Percentiles rank a stretch among this genome's conserved stretches.
These are phyloP conservation scores for Nerophis lumbriciformis DNA, from an alignment of 2,113 vertebrate species.

Conservation along the genomic window DNA sequence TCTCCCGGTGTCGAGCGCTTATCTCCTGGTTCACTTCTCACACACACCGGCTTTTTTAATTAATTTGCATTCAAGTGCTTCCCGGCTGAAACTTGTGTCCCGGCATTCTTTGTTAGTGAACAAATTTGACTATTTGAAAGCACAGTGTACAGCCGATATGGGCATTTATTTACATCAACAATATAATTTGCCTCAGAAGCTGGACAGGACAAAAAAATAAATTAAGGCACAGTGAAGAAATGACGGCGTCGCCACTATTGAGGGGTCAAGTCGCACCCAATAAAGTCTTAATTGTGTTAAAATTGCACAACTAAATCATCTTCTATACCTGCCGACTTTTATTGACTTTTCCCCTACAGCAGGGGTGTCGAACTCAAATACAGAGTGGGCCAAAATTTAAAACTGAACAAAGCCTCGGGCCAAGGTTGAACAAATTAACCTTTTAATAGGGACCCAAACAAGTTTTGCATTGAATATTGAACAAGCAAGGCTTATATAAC, in stretches of 20 bases:
- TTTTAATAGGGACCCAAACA: too few relatives aligned
- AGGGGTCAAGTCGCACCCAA: constrained; percentile 32
- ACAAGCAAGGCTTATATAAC: too few relatives aligned
- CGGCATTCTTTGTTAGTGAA: constrained; percentile 43
- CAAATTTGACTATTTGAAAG: constrained; percentile 50
- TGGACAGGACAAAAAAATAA: too few relatives aligned
- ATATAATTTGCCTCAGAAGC: too few relatives aligned
- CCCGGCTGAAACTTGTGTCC: constrained; percentile 29
- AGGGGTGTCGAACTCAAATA: too few relatives aligned
- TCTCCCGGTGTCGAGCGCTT: constrained; percentile 15
- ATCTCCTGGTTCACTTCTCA: constrained; percentile 20
- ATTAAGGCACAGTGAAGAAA: background rate
- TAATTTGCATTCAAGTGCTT: constrained; percentile 33
- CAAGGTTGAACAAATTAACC: too few relatives aligned
- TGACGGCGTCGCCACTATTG: background rate
- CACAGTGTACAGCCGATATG: background rate
- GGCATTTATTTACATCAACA: too few relatives aligned
- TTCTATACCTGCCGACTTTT: constrained; percentile 14
- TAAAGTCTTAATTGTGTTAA: background rate
- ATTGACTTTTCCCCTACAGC: constrained; percentile 2
- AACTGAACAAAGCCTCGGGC: too few relatives aligned
- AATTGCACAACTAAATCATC: constrained; percentile 44
- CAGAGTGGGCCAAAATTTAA: too few relatives aligned
- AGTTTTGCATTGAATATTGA: too few relatives aligned
- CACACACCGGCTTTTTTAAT: constrained; percentile 28